Evolutionary conservation across 2,888 invertebrate genomes (phyloP), one percentile per base, ranked within the genome.

Genomic region (Dasypolia templi): DNA sequence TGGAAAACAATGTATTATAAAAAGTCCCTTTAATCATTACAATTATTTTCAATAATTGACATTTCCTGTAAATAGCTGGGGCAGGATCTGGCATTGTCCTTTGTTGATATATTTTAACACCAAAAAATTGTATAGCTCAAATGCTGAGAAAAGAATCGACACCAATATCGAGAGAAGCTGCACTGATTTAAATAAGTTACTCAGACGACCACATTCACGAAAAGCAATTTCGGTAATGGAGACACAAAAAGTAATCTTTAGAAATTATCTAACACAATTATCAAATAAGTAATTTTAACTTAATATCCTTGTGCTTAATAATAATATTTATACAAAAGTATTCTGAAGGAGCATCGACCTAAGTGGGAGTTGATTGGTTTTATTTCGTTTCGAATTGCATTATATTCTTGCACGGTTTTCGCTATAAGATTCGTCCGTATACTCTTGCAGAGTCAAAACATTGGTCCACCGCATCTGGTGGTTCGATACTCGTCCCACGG

Each of bases 21-120:
- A n/a, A n/a, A n/a, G n/a, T n/a, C n/a, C n/a, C n/a, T n/a, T n/a
- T n/a, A n/a, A n/a, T n/a, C n/a, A n/a, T n/a, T n/a, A n/a, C n/a
- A n/a, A n/a, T n/a, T n/a, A n/a, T n/a, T n/a, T n/a, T n/a, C n/a
- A n/a, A n/a, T n/a, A n/a, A n/a, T n/a, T n/a, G n/a, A n/a, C n/a
- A n/a, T n/a, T n/a, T n/a, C n/a, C n/a, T n/a, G n/a, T n/a, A n/a
- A n/a, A n/a, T n/a, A n/a, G n/a, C n/a, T n/a, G n/a, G n/a, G n/a
- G n/a, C n/a, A n/a, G n/a, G n/a, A n/a, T n/a, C n/a, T n/a, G n/a
- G n/a, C n/a, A n/a, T n/a, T n/a, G n/a, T n/a, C n/a, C n/a, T n/a
- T n/a, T 76, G 67, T 68, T 83, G 81, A 81, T 65, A 68, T 79
- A 70, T 75, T 63, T n/a, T 62, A 71, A 42, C 19, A 46, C 51